phyloP scores from a whole-genome alignment of 2,113 vertebrate species.

The Antennarius striatus region DNA sequence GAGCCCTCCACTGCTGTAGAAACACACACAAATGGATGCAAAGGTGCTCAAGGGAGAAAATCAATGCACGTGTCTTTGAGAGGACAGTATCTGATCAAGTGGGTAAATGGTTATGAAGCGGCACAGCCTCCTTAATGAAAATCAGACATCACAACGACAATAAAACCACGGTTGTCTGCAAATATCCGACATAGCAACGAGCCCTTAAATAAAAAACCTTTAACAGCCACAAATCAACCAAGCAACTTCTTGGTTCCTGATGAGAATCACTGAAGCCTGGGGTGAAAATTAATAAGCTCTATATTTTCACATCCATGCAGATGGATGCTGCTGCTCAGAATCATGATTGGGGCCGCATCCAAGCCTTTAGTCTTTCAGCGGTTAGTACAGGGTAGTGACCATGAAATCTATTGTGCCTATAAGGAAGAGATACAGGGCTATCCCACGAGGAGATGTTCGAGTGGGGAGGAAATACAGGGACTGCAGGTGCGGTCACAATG shows the following conservation, averaged over 20 bases:
- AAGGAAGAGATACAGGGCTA: constrained; percentile 36
- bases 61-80: constrained; percentile 50
- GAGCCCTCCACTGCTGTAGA: constrained; percentile 13
- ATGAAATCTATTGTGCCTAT: constrained; percentile 25
- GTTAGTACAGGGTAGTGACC: constrained; percentile 41
- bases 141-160: constrained; percentile 27
- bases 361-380: constrained; percentile 47
- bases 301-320: constrained; percentile 15
- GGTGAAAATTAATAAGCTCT: constrained; percentile 20
- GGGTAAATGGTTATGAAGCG: constrained; percentile 19
- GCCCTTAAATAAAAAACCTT: constrained; percentile 49
- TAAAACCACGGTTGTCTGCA: constrained; percentile 4
- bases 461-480: neutral
- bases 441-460: constrained; percentile 29
- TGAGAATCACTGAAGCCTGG: constrained; percentile 8
- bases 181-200: constrained; percentile 43
- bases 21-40: constrained; percentile 26
- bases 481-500: constrained; percentile 16
- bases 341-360: constrained; percentile 26
- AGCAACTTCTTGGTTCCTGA: constrained; percentile 19
- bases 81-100: constrained; percentile 30
- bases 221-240: neutral
- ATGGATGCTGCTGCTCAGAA: constrained; percentile 19
- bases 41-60: constrained; percentile 37
- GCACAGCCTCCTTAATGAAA: constrained; percentile 13